phyloP scores from a whole-genome alignment of 2,888 invertebrate genomes.

The Himalopsyche japonica region DNA sequence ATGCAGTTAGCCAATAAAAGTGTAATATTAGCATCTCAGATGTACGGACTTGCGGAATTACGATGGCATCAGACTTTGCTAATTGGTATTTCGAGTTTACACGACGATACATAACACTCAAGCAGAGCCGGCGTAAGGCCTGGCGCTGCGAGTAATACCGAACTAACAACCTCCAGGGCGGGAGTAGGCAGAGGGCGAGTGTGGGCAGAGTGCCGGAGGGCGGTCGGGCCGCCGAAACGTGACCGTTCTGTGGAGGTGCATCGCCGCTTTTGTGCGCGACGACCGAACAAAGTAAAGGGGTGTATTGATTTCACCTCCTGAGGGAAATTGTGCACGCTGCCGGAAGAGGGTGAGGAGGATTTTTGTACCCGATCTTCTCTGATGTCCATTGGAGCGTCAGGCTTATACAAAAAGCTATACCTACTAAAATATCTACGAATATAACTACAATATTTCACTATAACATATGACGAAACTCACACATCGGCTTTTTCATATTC shows the following conservation, averaged over 20 bases:
- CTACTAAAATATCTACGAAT: background rate
- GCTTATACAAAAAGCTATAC: background rate
- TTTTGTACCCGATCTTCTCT: background rate
- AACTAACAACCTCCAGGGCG: constrained; percentile 45
- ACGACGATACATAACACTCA: background rate
- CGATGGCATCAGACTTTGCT: background rate
- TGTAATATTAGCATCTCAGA: too few species aligned
- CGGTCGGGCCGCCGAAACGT: constrained; percentile 52
- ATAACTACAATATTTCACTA: too few species aligned
- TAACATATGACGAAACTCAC: too few species aligned
- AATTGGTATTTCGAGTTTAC: background rate
- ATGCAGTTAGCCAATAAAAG: too few species aligned
- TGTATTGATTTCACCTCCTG: constrained; percentile 39
- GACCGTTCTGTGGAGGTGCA: constrained; percentile 55
- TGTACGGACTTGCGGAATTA: background rate
- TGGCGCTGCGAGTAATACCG: constrained; percentile 35
- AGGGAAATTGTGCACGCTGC: constrained; percentile 27
- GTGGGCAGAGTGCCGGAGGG: constrained; percentile 43
- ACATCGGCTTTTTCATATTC: too few species aligned
- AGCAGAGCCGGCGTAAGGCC: background rate
- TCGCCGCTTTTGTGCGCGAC: constrained; percentile 44
- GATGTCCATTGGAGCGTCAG: background rate
- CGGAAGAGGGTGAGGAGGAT: constrained; percentile 5
- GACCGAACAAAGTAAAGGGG: constrained; percentile 38
- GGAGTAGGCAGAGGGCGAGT: constrained; percentile 43